Evolutionary conservation across 2,113 vertebrate genomes (phyloP).

Genomic region (Rhinolophus ferrumequinum): DNA sequence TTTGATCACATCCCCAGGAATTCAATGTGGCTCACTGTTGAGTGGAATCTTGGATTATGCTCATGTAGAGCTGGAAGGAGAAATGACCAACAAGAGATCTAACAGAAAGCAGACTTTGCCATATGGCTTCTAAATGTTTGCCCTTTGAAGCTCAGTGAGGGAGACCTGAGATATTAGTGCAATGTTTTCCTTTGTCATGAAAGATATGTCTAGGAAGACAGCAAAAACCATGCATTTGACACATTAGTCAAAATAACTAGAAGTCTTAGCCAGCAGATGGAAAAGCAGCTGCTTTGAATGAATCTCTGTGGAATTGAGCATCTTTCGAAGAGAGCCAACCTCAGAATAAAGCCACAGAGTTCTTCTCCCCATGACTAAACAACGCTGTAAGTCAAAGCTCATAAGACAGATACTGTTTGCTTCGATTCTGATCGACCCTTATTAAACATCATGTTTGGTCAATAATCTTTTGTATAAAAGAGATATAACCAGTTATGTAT

Average conservation of each 20-base stretch:
- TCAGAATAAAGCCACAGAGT: not conserved
- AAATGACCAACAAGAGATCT: not conserved
- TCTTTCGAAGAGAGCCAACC: not conserved
- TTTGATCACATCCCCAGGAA: conserved; percentile 6
- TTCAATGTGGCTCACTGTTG: not conserved
- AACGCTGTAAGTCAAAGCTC: not conserved
- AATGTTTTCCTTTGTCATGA: conserved; percentile 31
- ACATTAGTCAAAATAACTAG: not conserved
- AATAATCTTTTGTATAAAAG: not conserved
- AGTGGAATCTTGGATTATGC: not conserved
- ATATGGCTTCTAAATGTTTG: conserved; percentile 11
- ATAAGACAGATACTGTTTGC: not conserved
- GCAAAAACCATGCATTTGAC: conserved; percentile 27
- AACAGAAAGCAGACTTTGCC: conserved; percentile 11
- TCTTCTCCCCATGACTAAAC: not conserved
- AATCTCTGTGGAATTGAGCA: not conserved
- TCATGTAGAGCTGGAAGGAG: not conserved
- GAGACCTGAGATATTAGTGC: not conserved
- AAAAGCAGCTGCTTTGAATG: not conserved
- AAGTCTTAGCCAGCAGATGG: conserved; percentile 5
- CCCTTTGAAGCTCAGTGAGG: conserved; percentile 50
- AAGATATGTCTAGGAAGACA: conserved; percentile 41
- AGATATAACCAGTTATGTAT: not conserved
- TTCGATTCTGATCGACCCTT: not conserved
- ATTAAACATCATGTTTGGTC: not conserved